A percentile compares a stretch with the other conserved stretches of the same genome.
Evolutionary conservation across 1,140 invertebrate species (phyloP).

Genomic region (Camponotus pennsylvanicus): DNA sequence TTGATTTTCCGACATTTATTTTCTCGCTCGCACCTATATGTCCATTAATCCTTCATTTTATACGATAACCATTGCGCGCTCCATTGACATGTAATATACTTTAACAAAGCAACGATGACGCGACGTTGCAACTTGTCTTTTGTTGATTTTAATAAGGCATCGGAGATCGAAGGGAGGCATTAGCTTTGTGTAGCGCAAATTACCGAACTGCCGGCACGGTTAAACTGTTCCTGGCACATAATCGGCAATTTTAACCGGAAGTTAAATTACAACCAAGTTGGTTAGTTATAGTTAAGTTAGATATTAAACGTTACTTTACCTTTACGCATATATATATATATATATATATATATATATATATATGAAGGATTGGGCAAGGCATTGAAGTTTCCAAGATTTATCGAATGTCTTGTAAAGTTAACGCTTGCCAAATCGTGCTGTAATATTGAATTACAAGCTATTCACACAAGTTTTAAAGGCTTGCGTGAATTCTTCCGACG

Average conservation of each 20-base stretch:
- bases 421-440: background rate
- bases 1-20: constrained; percentile 49
- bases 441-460: background rate
- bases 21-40: background rate
- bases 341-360: no score
- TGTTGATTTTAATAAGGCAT: constrained; percentile 43
- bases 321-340: no score
- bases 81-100: constrained; percentile 32
- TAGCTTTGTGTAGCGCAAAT: background rate
- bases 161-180: background rate
- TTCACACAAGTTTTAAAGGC: background rate
- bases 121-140: constrained; percentile 5
- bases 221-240: background rate
- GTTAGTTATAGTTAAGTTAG: no score
- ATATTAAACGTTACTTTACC: background rate
- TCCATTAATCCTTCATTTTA: constrained; percentile 50
- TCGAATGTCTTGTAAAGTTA: background rate
- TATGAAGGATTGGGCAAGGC: background rate
- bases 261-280: background rate
- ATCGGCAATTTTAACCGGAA: background rate
- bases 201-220: background rate
- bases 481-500: constrained; percentile 21
- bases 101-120: constrained; percentile 14
- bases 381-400: background rate
- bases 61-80: background rate